phyloP scores from a whole-genome alignment of 1,140 invertebrate species.

The Dendroctonus ponderosae region DNA sequence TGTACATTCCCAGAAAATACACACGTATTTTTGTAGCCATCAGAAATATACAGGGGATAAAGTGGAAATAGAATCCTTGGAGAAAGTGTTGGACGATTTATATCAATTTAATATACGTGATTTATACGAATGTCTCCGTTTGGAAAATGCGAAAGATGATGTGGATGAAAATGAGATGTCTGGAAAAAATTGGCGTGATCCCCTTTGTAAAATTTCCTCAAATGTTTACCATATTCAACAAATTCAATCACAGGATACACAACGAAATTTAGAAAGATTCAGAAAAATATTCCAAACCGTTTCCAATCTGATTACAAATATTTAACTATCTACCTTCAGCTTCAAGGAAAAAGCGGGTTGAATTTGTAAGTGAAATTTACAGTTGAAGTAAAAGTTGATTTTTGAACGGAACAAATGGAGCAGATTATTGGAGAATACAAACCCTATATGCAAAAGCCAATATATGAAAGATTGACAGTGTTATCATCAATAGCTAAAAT shows the following conservation, averaged over 20 bases:
- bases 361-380: slow-evolving; percentile 27
- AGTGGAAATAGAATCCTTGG: slow-evolving; percentile 32
- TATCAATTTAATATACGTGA: slow-evolving; percentile 6
- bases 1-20: too few relatives aligned
- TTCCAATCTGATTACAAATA: slow-evolving; percentile 2
- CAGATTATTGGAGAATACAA: too few relatives aligned
- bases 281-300: slow-evolving; percentile 18
- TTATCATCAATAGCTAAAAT: too few relatives aligned
- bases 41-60: slow-evolving; percentile 27
- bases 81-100: slow-evolving; percentile 27
- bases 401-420: too few relatives aligned
- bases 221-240: slow-evolving; percentile 26
- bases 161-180: slow-evolving; percentile 8
- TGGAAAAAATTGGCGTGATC: slow-evolving; percentile 12
- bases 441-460: too few relatives aligned
- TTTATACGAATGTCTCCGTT: background rate
- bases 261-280: background rate
- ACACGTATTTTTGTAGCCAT: slow-evolving; percentile 28
- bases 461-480: too few relatives aligned
- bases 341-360: slow-evolving; percentile 31
- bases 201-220: slow-evolving; percentile 14
- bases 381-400: too few relatives aligned
- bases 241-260: background rate
- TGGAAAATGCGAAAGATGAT: background rate
- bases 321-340: slow-evolving; percentile 28